These are phyloP conservation scores for Deroplatys truncata DNA, from an alignment of 2,888 invertebrate genomes.

Conservation along the genomic window DNA sequence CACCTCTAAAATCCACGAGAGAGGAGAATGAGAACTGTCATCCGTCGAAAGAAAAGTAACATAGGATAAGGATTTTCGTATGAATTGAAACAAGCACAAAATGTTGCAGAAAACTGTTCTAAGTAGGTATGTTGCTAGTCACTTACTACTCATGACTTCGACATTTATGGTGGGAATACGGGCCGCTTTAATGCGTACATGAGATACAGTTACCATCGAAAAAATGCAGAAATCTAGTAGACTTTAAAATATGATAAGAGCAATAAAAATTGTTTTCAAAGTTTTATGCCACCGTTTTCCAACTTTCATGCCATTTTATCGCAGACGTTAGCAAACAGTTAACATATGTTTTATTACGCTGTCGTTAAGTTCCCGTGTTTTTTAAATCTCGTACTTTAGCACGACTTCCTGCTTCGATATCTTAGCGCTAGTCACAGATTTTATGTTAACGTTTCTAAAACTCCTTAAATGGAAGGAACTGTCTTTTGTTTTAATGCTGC, in stretches of 20 bases:
- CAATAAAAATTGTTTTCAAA: background rate
- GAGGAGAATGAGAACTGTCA: too few relatives aligned
- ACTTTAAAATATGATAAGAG: background rate
- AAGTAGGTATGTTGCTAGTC: too few relatives aligned
- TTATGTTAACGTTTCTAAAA: background rate
- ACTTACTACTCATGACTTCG: too few relatives aligned
- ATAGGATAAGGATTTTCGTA: too few relatives aligned
- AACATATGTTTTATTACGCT: background rate
- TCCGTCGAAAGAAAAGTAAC: too few relatives aligned
- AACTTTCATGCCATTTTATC: background rate
- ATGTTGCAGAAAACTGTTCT: too few relatives aligned
- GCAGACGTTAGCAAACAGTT: background rate
- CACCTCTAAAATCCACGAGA: too few relatives aligned
- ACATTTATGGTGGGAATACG: too few relatives aligned
- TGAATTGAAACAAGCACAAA: too few relatives aligned
- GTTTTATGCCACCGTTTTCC: too few relatives aligned
- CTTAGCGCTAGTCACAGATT: background rate
- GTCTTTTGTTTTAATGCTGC: background rate
- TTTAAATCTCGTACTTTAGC: background rate
- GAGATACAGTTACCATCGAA: too few relatives aligned
- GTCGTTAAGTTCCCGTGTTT: background rate
- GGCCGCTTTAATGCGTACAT: too few relatives aligned
- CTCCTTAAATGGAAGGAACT: background rate
- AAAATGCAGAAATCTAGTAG: background rate
- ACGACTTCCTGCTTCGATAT: background rate